These are phyloP conservation scores for Eidolon helvum DNA, from an alignment of 2,113 vertebrate species.

Conservation along the genomic window DNA sequence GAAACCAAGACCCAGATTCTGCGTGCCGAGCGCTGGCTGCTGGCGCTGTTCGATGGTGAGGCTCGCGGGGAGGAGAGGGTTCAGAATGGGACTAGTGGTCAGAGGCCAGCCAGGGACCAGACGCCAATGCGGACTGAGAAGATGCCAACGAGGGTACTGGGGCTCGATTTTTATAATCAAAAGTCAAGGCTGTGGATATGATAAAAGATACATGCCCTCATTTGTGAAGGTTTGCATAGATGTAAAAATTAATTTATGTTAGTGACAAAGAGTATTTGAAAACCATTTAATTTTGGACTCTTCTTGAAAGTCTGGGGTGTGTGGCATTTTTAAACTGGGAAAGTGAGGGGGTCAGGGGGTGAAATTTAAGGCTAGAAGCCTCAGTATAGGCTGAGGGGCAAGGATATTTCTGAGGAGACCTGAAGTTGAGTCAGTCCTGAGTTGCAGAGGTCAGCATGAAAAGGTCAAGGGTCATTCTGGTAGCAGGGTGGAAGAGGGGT, in stretches of 20 bases:
- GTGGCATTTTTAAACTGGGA: neutral
- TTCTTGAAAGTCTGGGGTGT: neutral
- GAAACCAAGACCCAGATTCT: constrained; percentile 67
- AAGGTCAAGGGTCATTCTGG: neutral
- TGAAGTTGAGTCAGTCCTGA: neutral
- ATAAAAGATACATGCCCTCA: neutral
- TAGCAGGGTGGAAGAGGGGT: neutral
- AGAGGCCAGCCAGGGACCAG: neutral
- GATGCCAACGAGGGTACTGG: neutral
- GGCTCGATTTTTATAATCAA: neutral
- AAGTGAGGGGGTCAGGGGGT: neutral
- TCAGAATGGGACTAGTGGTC: no score
- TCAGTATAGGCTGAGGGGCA: neutral
- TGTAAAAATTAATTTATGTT: neutral
- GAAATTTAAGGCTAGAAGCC: neutral
- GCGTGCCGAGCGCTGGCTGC: constrained; percentile 84
- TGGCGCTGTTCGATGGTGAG: constrained; percentile 85
- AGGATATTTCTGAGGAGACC: neutral
- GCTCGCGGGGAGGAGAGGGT: fast-evolving
- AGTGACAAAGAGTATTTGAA: neutral
- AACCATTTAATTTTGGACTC: neutral
- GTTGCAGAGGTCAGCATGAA: neutral
- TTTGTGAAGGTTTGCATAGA: neutral
- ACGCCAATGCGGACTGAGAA: fast-evolving
- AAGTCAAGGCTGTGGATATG: neutral